Base-by-base conservation (phyloP, 2,113 vertebrate genomes). In the Mobula birostris region DNA sequence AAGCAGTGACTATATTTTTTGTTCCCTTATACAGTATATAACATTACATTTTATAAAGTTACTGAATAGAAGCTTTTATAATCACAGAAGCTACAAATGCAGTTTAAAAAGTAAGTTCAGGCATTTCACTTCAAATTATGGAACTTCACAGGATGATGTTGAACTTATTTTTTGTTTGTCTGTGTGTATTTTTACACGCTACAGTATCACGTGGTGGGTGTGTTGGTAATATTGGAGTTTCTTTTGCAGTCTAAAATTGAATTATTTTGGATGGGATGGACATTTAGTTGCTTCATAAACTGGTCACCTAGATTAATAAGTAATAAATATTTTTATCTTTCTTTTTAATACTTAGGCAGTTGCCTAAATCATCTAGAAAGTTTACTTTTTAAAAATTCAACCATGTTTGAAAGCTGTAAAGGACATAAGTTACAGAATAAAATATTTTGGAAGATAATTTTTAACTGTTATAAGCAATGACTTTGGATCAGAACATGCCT, bases 31-130 rank as follows among this genome's bases (percentile, higher is more conserved):
- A 48, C 48, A 2, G 48, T 48, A 66, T 72, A 92, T 40, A 72
- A 92, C 40, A 58, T 27, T 92, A 32, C 7, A 72, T 72, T 92
- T 92, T 72, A 92, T 72, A 92, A 92, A 92, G 40, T 92, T 92
- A 92, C 90, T 72, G 66, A 72, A 19, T 48, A 72, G 68, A 24
- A 72, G 32, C 66, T 40, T 19, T 92, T 92, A 19, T 15, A 92
- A 24, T 92, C n/a, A 8, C 4, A 92, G 72, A 40, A 74, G 68
- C 90, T 72, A 27, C 66, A 40, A 92, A 92, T 72, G 66, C 66
- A 92, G 8, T 40, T 72, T 92, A 92, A 40, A 72, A 74, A 72
- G 8, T 72, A n/a, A 48, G 66, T 21, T 74, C 17, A 36, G 88
- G 88, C 88, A 68, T 70, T 91, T 91, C 66, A 72, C 70, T 72